These are phyloP conservation scores for Candoia aspera DNA, from an alignment of 2,113 vertebrate species.

Conservation along the genomic window DNA sequence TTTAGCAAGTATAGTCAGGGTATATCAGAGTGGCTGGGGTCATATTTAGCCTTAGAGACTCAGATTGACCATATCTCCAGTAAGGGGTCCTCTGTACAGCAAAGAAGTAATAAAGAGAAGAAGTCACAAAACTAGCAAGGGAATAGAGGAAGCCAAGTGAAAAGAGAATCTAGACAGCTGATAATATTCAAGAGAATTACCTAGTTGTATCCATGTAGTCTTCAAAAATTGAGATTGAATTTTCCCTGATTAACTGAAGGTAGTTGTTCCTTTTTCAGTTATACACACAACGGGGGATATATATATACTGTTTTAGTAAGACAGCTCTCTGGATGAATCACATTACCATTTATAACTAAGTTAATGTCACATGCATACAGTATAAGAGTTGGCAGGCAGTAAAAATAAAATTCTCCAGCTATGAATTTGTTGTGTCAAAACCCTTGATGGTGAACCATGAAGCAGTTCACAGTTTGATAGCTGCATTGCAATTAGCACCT, in stretches of 20 bases:
- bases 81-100: background rate
- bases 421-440: constrained; percentile 13
- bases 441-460: constrained; percentile 5
- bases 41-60: too few species aligned
- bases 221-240: background rate
- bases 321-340: background rate
- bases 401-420: background rate
- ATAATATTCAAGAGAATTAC: too few species aligned
- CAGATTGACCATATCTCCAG: too few species aligned
- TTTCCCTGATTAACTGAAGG: background rate
- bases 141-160: background rate
- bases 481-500: constrained; percentile 20
- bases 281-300: background rate
- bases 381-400: background rate
- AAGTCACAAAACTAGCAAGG: background rate
- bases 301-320: background rate
- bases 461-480: constrained; percentile 23
- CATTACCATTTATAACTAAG: background rate
- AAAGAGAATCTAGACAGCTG: background rate
- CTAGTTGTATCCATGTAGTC: background rate
- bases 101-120: background rate
- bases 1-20: background rate
- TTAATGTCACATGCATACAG: background rate
- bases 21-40: too few species aligned
- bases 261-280: background rate